Percentiles rank a stretch among this genome's conserved stretches.
These are phyloP conservation scores for Notiomystis cincta DNA, from an alignment of 2,113 vertebrate species.

Conservation along the genomic window DNA sequence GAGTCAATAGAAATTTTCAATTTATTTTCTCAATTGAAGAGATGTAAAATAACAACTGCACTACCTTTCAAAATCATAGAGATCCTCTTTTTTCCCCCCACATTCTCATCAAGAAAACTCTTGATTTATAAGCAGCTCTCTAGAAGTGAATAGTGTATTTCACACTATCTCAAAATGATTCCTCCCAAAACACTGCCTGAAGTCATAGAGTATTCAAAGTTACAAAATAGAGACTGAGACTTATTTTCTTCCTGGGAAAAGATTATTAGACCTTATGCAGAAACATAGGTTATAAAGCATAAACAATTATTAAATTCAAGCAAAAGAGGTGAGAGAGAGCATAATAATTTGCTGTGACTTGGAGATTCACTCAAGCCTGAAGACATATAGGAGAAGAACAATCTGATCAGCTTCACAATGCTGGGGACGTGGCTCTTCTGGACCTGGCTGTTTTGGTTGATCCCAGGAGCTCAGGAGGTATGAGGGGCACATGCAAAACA, in stretches of 20 bases:
- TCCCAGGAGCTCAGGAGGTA: neutral
- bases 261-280: neutral
- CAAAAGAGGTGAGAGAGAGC: neutral
- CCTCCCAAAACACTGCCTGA: neutral
- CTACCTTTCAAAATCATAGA: neutral
- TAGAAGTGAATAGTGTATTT: neutral
- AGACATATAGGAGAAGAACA: neutral
- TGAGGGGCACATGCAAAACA: neutral
- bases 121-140: neutral
- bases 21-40: neutral
- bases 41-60: neutral
- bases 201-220: neutral
- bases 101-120: neutral
- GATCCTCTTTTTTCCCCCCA: neutral
- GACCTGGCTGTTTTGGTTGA: neutral
- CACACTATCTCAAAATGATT: neutral
- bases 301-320: neutral
- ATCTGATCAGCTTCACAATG: neutral
- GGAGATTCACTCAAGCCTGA: neutral
- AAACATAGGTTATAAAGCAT: neutral
- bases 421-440: neutral
- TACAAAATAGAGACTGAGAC: neutral
- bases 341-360: neutral
- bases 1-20: neutral
- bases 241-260: neutral